Percentiles rank a stretch among this genome's conserved stretches.
phyloP scores from a whole-genome alignment of 1,140 invertebrate species.

The Anoplolepis gracilipes region DNA sequence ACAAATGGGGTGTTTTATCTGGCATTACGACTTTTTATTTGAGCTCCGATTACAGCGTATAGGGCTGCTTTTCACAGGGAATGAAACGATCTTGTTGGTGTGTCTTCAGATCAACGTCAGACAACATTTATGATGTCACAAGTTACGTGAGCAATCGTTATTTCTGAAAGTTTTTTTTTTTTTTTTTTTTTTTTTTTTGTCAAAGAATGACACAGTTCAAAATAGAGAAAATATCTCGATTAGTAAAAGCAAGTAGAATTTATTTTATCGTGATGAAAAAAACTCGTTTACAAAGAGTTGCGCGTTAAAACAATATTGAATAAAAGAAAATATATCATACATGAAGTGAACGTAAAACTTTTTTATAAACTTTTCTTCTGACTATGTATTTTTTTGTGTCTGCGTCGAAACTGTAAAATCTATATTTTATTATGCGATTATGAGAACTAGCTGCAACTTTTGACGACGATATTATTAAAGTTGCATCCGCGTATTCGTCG shows the following conservation, averaged over 20 bases:
- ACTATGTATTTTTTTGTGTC: not conserved
- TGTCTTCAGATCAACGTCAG: constrained; percentile 81
- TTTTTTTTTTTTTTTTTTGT: too few species aligned
- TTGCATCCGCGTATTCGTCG: constrained; percentile 32
- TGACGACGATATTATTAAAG: constrained; percentile 11
- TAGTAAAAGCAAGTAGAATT: constrained; percentile 3
- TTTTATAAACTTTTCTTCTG: not conserved
- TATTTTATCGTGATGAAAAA: not conserved
- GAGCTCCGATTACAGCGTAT: constrained; percentile 79
- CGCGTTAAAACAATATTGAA: not conserved
- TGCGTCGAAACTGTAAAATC: not conserved
- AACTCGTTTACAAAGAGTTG: not conserved
- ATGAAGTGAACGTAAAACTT: not conserved
- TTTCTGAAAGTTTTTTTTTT: constrained; percentile 20
- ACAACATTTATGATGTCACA: constrained; percentile 78
- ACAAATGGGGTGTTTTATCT: constrained; percentile 86
- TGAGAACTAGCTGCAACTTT: constrained; percentile 19
- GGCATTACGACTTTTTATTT: constrained; percentile 84
- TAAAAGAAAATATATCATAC: not conserved
- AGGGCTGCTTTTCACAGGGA: constrained; percentile 61
- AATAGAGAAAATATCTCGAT: constrained; percentile 18
- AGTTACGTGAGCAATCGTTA: constrained; percentile 37
- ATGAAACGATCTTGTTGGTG: constrained; percentile 40
- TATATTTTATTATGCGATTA: constrained; percentile 27
- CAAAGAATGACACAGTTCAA: constrained; percentile 22